Evolutionary conservation across 2,113 vertebrate species (phyloP), one percentile per base, ranked within the genome.

Genomic region (Odontesthes bonariensis): DNA sequence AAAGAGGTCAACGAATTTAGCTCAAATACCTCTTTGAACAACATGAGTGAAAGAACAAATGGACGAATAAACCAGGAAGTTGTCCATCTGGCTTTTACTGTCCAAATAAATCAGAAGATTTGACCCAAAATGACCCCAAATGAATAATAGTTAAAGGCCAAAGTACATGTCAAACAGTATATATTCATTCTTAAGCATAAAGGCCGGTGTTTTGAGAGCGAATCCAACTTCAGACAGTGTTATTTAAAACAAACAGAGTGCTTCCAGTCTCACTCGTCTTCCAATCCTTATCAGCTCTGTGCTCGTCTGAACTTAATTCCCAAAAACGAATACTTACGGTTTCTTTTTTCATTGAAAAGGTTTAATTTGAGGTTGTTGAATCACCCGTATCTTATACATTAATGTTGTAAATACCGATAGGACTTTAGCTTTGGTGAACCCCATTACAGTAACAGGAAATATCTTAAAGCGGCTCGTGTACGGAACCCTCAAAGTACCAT

Each of bases 41-140:
- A 22, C 1, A 47, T 49, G 65, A 81, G 53, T 8, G 27, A 49
- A 8, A 64, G 70, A 77, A 71, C 73, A 80, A 77, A 82, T 32
- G 32, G 17, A 60, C 11, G 2, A 10, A 38, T 8, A 38, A 38
- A 38, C 35, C 35, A 38, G 10, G 10, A 38, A 10, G 35, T 38
- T 38, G 35, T 27, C 27, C 27, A 27, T 27, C 27, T 27, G 27
- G 27, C 3, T 27, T 38, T 38, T 7, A 38, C 7, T 8, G 35
- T 17, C 16, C 57, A 20, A 2, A 54, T 0, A 66, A 60, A 40
- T 38, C 35, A 10, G 1, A 60, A 27, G 7, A 27, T 4, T 52
- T 20, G 5, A n/a, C 5, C 22, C 17, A 6, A 59, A 49, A 11
- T 22, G 9, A 6, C 12, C 53, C 14, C 8, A 0, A 10, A n/a